Evolutionary conservation across 2,797 vertebrate genomes (phyloP).

Genomic region (Morelia viridis): DNA sequence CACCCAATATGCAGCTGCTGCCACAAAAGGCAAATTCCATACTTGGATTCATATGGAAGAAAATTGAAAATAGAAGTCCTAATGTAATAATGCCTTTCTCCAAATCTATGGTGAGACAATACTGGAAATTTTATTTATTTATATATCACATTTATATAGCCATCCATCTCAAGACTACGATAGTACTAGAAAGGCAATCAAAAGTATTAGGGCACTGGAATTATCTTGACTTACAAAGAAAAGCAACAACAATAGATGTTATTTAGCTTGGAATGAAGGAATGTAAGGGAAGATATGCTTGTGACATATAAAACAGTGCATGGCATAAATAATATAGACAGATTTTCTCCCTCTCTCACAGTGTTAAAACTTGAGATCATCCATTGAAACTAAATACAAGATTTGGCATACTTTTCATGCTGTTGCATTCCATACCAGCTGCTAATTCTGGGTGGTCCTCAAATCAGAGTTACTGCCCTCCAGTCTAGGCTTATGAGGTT

Average conservation of each 20-base stretch:
- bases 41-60: neutral
- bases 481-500: neutral
- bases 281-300: too few relatives aligned
- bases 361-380: too few relatives aligned
- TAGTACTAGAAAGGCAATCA: neutral
- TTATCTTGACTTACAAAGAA: too few relatives aligned
- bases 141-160: too few relatives aligned
- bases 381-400: too few relatives aligned
- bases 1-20: neutral
- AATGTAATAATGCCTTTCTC: neutral
- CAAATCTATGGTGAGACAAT: neutral
- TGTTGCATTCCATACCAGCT: too few relatives aligned
- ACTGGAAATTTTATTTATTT: neutral
- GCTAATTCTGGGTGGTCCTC: neutral
- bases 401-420: too few relatives aligned
- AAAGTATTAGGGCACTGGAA: neutral
- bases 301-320: too few relatives aligned
- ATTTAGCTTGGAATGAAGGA: too few relatives aligned
- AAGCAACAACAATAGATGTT: too few relatives aligned
- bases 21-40: neutral
- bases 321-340: too few relatives aligned
- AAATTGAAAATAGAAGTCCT: neutral
- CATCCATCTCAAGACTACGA: neutral
- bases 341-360: too few relatives aligned
- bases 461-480: neutral